A percentile compares a stretch with the other conserved stretches of the same genome.
These are phyloP conservation scores for Nycticryphes semicollaris DNA, from an alignment of 2,113 vertebrate genomes.

Conservation along the genomic window DNA sequence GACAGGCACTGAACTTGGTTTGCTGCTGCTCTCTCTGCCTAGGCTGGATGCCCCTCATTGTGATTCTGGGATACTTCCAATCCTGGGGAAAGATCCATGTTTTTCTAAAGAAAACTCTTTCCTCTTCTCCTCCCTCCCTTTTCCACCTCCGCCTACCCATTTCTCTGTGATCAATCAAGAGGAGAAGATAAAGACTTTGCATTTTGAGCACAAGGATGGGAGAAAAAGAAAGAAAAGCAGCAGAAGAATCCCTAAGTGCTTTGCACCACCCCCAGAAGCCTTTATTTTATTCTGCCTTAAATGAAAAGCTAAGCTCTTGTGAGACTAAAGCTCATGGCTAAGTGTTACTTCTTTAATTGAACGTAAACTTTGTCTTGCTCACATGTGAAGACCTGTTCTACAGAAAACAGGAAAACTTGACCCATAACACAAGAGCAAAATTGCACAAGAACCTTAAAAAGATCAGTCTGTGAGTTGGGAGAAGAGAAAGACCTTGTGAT, in stretches of 20 bases:
- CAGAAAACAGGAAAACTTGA: not conserved
- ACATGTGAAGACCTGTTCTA: not conserved
- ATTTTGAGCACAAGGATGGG: conserved; percentile 7
- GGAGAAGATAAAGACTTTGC: conserved; percentile 36
- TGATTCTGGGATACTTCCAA: not conserved
- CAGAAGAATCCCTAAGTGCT: not conserved
- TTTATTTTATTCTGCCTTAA: not conserved
- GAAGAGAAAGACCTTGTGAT: not conserved
- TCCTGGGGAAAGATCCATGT: not conserved
- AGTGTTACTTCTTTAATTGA: not conserved
- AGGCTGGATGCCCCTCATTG: not conserved
- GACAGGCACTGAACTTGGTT: not conserved
- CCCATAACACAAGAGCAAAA: not conserved
- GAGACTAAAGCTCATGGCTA: not conserved
- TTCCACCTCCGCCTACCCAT: not conserved
- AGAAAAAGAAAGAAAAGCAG: not conserved
- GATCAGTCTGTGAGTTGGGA: not conserved
- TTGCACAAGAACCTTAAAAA: not conserved
- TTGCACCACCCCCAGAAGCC: not conserved
- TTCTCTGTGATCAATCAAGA: conserved; percentile 28
- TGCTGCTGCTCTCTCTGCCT: not conserved
- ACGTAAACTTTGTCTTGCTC: not conserved
- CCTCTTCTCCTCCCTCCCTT: not conserved
- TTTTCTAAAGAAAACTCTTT: not conserved
- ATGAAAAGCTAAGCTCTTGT: not conserved